Conservation (phyloP, 1,140 invertebrate genomes). For the Epicauta chinensis region DNA sequence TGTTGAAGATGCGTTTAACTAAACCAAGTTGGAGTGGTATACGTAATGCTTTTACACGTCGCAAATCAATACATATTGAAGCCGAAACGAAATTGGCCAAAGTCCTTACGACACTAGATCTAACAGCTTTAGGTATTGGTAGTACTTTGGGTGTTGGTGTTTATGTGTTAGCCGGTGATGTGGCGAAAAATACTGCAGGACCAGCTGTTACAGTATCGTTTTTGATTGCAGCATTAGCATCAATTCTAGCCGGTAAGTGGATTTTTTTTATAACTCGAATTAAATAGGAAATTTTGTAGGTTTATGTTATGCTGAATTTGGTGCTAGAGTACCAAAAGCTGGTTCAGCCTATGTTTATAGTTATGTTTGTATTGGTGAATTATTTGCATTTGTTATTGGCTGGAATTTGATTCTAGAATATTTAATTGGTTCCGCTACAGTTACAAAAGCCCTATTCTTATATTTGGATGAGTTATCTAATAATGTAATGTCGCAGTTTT, state of each 20-base stretch:
- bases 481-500: slow-evolving; percentile 54
- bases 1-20: slow-evolving; percentile 23
- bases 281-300: slow-evolving; percentile 47
- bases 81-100: slow-evolving; percentile 54
- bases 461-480: slow-evolving; percentile 65
- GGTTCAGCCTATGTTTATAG: slow-evolving; percentile 87
- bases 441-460: slow-evolving; percentile 65
- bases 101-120: slow-evolving; percentile 67
- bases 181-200: slow-evolving; percentile 56
- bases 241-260: slow-evolving; percentile 58
- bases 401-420: slow-evolving; percentile 91
- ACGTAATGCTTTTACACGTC: slow-evolving; percentile 27
- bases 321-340: slow-evolving; percentile 76
- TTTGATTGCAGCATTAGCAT: slow-evolving; percentile 60
- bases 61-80: slow-evolving; percentile 40
- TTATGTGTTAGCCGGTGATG: slow-evolving; percentile 62
- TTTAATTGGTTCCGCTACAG: slow-evolving; percentile 74
- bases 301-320: slow-evolving; percentile 85
- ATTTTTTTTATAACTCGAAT: neutral
- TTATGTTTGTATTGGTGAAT: slow-evolving; percentile 83
- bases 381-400: slow-evolving; percentile 70
- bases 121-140: slow-evolving; percentile 53
- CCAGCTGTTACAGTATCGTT: slow-evolving; percentile 61
- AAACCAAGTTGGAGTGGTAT: slow-evolving; percentile 25
- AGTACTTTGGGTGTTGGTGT: slow-evolving; percentile 64